Percentiles rank a stretch among this genome's conserved stretches.
phyloP scores from a whole-genome alignment of 1,140 invertebrate species.

The Plodia interpunctella region DNA sequence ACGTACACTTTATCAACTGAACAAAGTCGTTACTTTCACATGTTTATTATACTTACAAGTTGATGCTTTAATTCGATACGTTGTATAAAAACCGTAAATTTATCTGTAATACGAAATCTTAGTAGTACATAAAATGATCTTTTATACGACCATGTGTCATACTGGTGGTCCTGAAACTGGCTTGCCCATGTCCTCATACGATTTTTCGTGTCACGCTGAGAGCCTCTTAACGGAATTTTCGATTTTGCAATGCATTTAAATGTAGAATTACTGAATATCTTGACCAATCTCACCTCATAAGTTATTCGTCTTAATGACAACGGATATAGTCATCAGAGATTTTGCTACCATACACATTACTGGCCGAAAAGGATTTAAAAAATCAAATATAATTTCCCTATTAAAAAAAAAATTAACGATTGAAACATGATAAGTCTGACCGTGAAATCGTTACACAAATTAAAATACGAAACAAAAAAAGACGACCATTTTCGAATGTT shows the following conservation, averaged over 20 bases:
- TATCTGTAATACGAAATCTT: constrained; percentile 46
- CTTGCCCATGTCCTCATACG: constrained; percentile 39
- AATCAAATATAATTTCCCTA: constrained; percentile 10
- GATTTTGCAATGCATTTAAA: constrained; percentile 58
- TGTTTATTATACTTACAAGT: constrained; percentile 27
- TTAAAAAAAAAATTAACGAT: constrained; percentile 26
- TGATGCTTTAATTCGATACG: constrained; percentile 52
- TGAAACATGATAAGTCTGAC: constrained; percentile 28
- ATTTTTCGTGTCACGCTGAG: constrained; percentile 55
- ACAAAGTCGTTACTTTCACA: constrained; percentile 27
- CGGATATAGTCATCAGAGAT: constrained; percentile 29
- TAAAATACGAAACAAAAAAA: constrained; percentile 23
- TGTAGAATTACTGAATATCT: constrained; percentile 40
- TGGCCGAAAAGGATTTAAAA: not conserved
- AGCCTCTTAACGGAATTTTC: constrained; percentile 42
- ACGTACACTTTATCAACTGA: constrained; percentile 22
- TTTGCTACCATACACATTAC: not conserved
- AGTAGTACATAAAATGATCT: constrained; percentile 48
- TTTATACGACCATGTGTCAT: constrained; percentile 55
- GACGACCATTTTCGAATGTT: constrained; percentile 60
- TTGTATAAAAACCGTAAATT: constrained; percentile 62
- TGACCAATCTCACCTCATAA: constrained; percentile 37
- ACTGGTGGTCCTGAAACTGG: constrained; percentile 50
- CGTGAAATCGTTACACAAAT: constrained; percentile 25
- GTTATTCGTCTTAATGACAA: constrained; percentile 32